These are phyloP conservation scores for Mechanitis messenoides DNA, from an alignment of 2,888 invertebrate genomes.

Conservation along the genomic window DNA sequence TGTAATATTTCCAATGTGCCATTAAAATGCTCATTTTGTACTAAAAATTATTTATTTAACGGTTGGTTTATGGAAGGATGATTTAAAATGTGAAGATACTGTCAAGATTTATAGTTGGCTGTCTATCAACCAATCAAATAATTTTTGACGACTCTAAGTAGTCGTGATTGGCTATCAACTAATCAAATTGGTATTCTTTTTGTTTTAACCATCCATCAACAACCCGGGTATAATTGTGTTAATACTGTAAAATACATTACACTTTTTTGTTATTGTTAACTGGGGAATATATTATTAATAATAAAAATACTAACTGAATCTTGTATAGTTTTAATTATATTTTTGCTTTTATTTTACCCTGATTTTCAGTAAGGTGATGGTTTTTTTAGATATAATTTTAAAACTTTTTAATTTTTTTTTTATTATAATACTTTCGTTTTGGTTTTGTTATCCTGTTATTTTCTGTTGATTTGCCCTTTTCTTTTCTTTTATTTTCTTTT, in stretches of 20 bases:
- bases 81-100: too few species aligned
- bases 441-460: conserved; percentile 36
- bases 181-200: too few species aligned
- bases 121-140: too few species aligned
- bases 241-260: background rate
- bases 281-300: background rate
- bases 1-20: background rate
- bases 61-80: too few species aligned
- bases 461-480: conserved; percentile 59
- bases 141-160: too few species aligned
- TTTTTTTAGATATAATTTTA: background rate
- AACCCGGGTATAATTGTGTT: background rate
- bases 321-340: conserved; percentile 14
- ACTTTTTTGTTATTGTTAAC: background rate
- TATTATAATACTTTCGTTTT: conserved; percentile 31
- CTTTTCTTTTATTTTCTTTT: conserved; percentile 20
- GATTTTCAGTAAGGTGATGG: background rate
- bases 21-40: background rate
- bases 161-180: too few species aligned
- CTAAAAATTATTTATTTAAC: background rate
- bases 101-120: too few species aligned
- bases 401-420: conserved; percentile 22
- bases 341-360: conserved; percentile 15
- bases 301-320: conserved; percentile 8
- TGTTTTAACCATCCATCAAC: too few species aligned